These are phyloP conservation scores for Xyliphius kryptos DNA, from an alignment of 2,113 vertebrate genomes.

Conservation along the genomic window DNA sequence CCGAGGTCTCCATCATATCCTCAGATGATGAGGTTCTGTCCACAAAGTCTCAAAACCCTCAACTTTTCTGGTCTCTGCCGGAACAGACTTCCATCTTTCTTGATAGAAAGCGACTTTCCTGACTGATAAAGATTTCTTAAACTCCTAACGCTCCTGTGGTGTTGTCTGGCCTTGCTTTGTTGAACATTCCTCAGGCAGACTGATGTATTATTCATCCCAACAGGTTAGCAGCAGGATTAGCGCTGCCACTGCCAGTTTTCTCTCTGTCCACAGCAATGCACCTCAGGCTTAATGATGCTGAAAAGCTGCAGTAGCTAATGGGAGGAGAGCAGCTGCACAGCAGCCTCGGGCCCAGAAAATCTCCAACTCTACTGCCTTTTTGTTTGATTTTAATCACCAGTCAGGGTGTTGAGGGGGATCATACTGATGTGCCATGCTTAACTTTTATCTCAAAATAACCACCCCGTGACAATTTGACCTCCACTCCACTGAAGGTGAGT, in stretches of 20 bases:
- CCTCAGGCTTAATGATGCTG: too few species aligned
- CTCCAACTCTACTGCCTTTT: constrained; percentile 28
- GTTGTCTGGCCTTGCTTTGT: constrained; percentile 39
- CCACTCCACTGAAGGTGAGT: too few species aligned
- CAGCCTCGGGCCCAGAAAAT: constrained; percentile 31
- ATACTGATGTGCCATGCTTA: too few species aligned
- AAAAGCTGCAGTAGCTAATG: constrained; percentile 38
- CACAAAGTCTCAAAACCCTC: too few species aligned
- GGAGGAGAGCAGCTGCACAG: constrained; percentile 38
- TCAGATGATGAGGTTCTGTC: too few species aligned
- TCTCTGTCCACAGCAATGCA: constrained; percentile 36
- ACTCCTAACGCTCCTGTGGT: constrained; percentile 24
- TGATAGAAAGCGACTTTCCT: background rate
- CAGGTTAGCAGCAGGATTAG: constrained; percentile 47
- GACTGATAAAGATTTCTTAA: background rate
- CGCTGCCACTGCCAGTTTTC: constrained; percentile 43
- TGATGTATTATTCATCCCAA: constrained; percentile 52
- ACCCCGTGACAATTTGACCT: too few species aligned
- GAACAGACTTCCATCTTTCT: too few species aligned
- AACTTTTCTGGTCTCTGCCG: too few species aligned
- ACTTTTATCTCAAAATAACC: too few species aligned
- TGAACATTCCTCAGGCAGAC: too few species aligned
- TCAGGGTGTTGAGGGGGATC: constrained; percentile 14
- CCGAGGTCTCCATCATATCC: too few species aligned
- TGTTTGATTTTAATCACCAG: constrained; percentile 33